These are phyloP conservation scores for Allochrocebus solatus DNA, from an alignment of 2,797 vertebrate genomes.

Conservation along the genomic window DNA sequence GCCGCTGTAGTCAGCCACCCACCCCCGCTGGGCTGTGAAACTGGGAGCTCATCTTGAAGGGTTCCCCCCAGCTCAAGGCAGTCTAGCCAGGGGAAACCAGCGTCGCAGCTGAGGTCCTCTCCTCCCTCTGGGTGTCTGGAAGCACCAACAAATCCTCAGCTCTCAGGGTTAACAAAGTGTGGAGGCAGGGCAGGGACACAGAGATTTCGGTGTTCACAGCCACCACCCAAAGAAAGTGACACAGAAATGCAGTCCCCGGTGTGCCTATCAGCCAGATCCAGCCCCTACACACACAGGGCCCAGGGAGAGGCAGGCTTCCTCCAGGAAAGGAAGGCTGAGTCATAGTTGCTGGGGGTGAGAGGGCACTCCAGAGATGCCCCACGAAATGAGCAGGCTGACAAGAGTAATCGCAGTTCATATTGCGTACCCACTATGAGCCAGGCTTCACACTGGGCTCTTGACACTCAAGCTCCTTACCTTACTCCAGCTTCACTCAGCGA, in stretches of 20 bases:
- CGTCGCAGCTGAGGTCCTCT: slow-evolving; percentile 43
- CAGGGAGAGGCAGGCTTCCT: neutral
- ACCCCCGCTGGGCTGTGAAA: slow-evolving; percentile 86
- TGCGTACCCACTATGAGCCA: fast-evolving
- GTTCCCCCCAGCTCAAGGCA: slow-evolving; percentile 87
- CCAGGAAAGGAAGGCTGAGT: neutral
- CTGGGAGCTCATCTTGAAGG: slow-evolving; percentile 86
- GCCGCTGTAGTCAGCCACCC: slow-evolving; percentile 88
- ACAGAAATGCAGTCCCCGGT: neutral
- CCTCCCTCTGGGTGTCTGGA: slow-evolving; percentile 40
- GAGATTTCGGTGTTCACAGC: slow-evolving; percentile 3
- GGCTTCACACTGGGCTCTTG: neutral
- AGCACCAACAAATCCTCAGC: slow-evolving; percentile 13
- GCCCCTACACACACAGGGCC: neutral
- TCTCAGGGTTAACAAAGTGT: slow-evolving; percentile 57
- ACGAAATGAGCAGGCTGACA: neutral
- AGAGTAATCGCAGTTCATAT: fast-evolving
- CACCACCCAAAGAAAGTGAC: neutral
- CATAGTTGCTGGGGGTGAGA: neutral
- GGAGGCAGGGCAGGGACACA: neutral
- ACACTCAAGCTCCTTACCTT: neutral
- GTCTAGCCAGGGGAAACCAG: slow-evolving; percentile 84
- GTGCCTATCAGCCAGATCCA: neutral
- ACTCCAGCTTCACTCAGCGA: neutral
- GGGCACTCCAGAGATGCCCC: neutral